Evolutionary conservation across 2,113 vertebrate species (phyloP).

Genomic region (Thinocorus orbignyianus): DNA sequence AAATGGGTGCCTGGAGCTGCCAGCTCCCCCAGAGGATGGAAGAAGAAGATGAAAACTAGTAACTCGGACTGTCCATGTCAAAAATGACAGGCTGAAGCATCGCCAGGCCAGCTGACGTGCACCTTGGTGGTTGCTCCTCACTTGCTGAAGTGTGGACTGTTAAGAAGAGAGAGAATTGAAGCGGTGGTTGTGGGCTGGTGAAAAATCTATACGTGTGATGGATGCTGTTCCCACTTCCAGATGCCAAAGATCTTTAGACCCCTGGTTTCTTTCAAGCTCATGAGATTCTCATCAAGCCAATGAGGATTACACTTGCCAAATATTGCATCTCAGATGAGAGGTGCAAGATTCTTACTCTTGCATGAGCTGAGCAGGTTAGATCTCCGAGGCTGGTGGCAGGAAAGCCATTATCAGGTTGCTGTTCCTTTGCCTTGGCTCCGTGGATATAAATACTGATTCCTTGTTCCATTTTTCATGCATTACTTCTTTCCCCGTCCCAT

Average conservation of each 20-base stretch:
- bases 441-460: constrained; percentile 16
- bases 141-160: not conserved
- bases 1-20: not conserved
- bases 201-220: not conserved
- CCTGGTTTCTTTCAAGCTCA: not conserved
- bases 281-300: not conserved
- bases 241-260: not conserved
- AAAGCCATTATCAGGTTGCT: not conserved
- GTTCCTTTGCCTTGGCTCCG: constrained; percentile 4
- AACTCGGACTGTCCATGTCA: not conserved
- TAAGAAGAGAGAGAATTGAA: not conserved
- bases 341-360: not conserved
- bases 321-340: not conserved
- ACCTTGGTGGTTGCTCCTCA: not conserved
- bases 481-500: not conserved
- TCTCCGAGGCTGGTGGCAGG: not conserved
- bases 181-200: not conserved
- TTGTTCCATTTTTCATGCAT: not conserved
- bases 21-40: not conserved
- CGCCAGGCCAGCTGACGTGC: rapidly evolving
- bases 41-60: not conserved
- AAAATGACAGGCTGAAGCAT: not conserved
- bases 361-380: not conserved
- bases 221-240: not conserved
- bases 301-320: not conserved